A percentile compares a stretch with the other conserved stretches of the same genome.
phyloP scores from a whole-genome alignment of 30 jellyfish, hydroid and myxozoan species.

The Phacellophora camtschatica region DNA sequence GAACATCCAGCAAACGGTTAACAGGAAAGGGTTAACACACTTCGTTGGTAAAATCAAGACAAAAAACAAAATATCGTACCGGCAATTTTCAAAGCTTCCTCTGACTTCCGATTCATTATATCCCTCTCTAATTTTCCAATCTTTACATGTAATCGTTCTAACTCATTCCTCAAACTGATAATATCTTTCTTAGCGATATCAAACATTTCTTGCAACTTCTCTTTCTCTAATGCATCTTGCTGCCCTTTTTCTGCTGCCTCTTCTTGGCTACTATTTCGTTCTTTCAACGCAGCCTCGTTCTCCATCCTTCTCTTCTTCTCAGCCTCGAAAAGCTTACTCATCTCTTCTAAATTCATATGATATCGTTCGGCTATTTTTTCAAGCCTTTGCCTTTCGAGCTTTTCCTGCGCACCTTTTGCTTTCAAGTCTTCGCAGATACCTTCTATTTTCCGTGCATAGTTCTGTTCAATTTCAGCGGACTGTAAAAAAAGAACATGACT shows the following conservation, averaged over 20 bases:
- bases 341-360: slow-evolving; percentile 68
- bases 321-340: slow-evolving; percentile 46
- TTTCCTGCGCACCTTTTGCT: slow-evolving; percentile 45
- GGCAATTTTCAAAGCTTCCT: slow-evolving; percentile 28
- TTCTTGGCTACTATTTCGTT: background rate
- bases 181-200: background rate
- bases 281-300: slow-evolving; percentile 45
- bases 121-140: slow-evolving; percentile 52
- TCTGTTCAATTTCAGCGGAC: slow-evolving; percentile 57
- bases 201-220: slow-evolving; percentile 26
- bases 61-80: no score
- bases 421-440: slow-evolving; percentile 40
- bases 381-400: slow-evolving; percentile 57
- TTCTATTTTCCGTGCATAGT: slow-evolving; percentile 37
- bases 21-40: no score
- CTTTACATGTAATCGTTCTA: slow-evolving; percentile 45
- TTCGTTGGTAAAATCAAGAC: no score
- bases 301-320: slow-evolving; percentile 57
- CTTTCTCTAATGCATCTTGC: slow-evolving; percentile 35
- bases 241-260: slow-evolving; percentile 62
- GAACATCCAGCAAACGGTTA: no score
- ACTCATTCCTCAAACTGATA: background rate
- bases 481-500: no score
- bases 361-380: slow-evolving; percentile 70
- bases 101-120: slow-evolving; percentile 28